A percentile compares a stretch with the other conserved stretches of the same genome.
Conservation (phyloP, 2,113 vertebrate genomes). For the Dasyornis broadbenti region DNA sequence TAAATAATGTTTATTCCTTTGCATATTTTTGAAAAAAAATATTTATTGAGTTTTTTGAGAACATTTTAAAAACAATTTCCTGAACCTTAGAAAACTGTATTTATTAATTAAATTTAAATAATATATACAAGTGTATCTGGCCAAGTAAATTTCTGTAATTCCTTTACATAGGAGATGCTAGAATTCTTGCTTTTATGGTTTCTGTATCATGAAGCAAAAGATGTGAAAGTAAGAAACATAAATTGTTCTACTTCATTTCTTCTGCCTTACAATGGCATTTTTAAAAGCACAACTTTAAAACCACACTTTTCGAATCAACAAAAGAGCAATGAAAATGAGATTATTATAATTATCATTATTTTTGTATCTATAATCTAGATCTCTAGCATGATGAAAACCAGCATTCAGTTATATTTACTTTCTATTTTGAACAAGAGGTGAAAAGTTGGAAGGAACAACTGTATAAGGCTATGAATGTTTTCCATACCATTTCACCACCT, state of each 20-base stretch:
- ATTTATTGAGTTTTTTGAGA: conserved; percentile 35
- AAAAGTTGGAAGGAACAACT: background rate
- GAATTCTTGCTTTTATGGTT: background rate
- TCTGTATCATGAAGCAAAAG: background rate
- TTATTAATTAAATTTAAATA: conserved; percentile 37
- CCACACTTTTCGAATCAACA: background rate
- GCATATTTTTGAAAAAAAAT: conserved; percentile 21
- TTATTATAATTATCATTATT: background rate
- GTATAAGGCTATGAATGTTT: background rate
- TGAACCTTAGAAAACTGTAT: conserved; percentile 8
- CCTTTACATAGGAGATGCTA: background rate
- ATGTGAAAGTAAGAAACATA: background rate
- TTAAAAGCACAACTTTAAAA: background rate
- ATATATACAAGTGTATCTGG: background rate
- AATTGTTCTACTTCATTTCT: background rate
- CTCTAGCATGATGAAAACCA: background rate
- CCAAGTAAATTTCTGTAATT: background rate
- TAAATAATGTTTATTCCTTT: conserved; percentile 45
- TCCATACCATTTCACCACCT: conserved; percentile 16
- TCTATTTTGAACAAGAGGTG: background rate
- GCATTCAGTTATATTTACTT: background rate
- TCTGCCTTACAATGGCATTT: background rate
- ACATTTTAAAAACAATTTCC: conserved; percentile 37
- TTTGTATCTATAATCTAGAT: background rate
- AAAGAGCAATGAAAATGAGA: background rate